phyloP scores from a whole-genome alignment of 2,888 invertebrate species.

The Leucophenga maculata region DNA sequence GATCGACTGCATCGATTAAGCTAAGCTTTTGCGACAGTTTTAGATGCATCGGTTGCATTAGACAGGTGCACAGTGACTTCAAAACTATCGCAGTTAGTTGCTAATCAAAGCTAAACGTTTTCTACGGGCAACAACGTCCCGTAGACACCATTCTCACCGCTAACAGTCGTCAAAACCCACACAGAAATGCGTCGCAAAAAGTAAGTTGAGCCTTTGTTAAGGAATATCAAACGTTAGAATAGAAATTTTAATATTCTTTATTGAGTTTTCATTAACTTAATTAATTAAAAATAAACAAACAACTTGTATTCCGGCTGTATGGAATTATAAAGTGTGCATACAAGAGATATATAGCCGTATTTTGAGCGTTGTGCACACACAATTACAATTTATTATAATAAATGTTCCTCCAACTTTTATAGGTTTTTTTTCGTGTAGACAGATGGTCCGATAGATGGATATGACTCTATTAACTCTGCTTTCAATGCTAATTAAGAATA shows the following conservation, averaged over 20 bases:
- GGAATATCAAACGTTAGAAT: not conserved
- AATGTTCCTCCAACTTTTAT: too few relatives aligned
- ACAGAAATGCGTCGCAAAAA: slow-evolving; percentile 61
- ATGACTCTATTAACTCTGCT: too few relatives aligned
- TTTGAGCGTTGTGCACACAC: too few relatives aligned
- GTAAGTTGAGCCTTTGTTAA: slow-evolving; percentile 49
- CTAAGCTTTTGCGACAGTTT: slow-evolving; percentile 1
- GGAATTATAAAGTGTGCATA: too few relatives aligned
- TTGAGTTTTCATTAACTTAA: not conserved
- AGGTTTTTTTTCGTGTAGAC: too few relatives aligned
- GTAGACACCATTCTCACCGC: slow-evolving; percentile 15
- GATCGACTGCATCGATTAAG: not conserved
- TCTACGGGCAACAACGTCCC: slow-evolving; percentile 28
- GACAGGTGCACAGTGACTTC: not conserved
- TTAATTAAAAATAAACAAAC: not conserved
- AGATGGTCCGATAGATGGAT: too few relatives aligned
- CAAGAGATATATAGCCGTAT: too few relatives aligned
- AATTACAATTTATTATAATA: too few relatives aligned
- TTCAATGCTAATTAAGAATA: too few relatives aligned
- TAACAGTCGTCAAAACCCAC: slow-evolving; percentile 39
- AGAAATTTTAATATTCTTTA: not conserved
- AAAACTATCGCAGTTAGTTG: slow-evolving; percentile 25
- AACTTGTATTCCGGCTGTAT: too few relatives aligned
- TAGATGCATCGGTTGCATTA: not conserved
- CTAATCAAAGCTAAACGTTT: not conserved